Conservation (phyloP, 2,888 invertebrate species). For the Keiferia lycopersicella region DNA sequence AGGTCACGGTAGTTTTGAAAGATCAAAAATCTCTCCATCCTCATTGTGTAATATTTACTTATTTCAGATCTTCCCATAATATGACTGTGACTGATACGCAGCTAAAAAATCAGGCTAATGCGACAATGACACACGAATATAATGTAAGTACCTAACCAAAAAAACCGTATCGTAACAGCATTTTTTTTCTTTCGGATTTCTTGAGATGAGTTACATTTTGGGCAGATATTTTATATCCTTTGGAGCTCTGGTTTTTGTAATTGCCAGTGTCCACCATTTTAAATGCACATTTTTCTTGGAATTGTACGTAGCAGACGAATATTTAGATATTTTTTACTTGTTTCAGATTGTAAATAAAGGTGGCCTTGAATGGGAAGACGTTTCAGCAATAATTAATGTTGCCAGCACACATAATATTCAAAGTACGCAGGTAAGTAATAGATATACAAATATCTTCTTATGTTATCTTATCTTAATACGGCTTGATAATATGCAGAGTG, state of each 20-base stretch:
- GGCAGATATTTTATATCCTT: no score
- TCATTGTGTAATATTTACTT: neutral
- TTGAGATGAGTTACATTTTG: no score
- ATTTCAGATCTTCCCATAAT: conserved; percentile 38
- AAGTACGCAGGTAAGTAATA: neutral
- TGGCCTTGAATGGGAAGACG: conserved; percentile 46
- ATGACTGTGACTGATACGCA: conserved; percentile 44
- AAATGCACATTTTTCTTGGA: neutral
- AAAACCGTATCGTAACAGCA: neutral
- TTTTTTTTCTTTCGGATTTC: no score
- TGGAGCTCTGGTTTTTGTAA: no score
- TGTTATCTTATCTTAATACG: no score
- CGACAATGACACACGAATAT: conserved; percentile 40
- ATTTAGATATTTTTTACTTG: neutral
- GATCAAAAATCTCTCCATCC: no score
- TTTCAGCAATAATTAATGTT: conserved; percentile 39
- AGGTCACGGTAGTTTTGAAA: no score
- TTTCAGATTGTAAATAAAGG: conserved; percentile 55
- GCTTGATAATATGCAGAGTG: no score
- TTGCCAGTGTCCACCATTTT: no score
- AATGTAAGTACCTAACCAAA: conserved; percentile 35
- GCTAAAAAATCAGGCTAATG: conserved; percentile 33
- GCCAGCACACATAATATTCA: conserved; percentile 40
- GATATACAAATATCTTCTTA: no score
- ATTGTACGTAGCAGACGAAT: no score